Conservation (phyloP, 1,140 invertebrate genomes). For the Monochamus saltuarius region DNA sequence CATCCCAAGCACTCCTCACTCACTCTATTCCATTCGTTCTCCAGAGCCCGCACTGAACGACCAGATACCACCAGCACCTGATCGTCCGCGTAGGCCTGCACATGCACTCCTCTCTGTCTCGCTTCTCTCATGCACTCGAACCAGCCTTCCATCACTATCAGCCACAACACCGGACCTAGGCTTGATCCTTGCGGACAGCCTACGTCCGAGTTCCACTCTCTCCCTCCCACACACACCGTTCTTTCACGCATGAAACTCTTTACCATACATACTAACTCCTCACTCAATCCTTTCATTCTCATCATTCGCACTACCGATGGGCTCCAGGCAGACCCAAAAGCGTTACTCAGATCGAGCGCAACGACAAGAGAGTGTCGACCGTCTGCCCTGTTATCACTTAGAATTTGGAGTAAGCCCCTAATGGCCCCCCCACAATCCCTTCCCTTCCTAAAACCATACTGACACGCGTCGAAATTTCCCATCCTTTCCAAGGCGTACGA, state of each 20-base stretch:
- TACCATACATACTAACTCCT: not conserved
- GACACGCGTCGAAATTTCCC: not conserved
- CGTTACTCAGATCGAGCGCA: conserved; percentile 21
- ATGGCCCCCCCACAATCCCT: conserved; percentile 15
- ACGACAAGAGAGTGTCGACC: conserved; percentile 13
- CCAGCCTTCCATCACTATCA: conserved; percentile 31
- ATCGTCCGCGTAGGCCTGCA: conserved; percentile 29
- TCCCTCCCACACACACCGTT: conserved; percentile 13
- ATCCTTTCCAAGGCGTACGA: not conserved
- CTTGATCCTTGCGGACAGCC: conserved; percentile 38
- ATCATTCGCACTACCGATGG: not conserved
- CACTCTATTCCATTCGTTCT: conserved; percentile 15
- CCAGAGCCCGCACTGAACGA: conserved; percentile 17
- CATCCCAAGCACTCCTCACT: conserved; percentile 8
- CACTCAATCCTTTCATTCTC: not conserved
- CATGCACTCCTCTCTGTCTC: not conserved
- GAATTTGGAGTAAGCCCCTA: not conserved
- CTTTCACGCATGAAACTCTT: conserved; percentile 18
- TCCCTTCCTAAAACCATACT: conserved; percentile 27
- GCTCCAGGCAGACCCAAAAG: conserved; percentile 23
- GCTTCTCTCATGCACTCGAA: conserved; percentile 17
- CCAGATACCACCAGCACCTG: conserved; percentile 21
- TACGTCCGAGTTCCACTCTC: conserved; percentile 9
- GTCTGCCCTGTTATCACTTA: conserved; percentile 1
- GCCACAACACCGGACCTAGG: conserved; percentile 32